Evolutionary conservation across 2,888 invertebrate species (phyloP), one percentile per base, ranked within the genome.

Genomic region (Keiferia lycopersicella): DNA sequence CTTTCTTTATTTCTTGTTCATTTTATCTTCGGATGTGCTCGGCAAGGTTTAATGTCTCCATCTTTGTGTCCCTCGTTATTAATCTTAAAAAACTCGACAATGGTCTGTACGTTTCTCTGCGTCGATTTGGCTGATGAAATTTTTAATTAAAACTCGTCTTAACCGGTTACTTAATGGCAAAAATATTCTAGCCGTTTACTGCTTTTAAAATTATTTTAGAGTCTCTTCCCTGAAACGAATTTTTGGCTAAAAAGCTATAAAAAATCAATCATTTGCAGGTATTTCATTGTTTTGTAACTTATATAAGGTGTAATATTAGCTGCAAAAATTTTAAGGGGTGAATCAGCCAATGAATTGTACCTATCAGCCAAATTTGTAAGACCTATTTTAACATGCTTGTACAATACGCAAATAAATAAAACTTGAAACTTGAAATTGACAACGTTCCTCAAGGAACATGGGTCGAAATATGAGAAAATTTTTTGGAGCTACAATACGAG

Each of bases 71-170:
- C 74, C 78, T 74, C 75, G 78, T 86, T 88, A 89, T 89, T 88
- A 89, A 89, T 87, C 88, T 84, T 77, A 80, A 78, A 86, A 83
- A 84, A 79, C 75, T 76, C 76, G 82, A 85, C 86, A 87, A 85
- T 85, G 80, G 79, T 74, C 67, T 71, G 71, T 72, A 74, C 75
- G 73, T 79, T 81, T 79, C 77, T 77, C 75, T 76, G 78, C 76
- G 73, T 72, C 67, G 72, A 81, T 76, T 81, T 78, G 80, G 73
- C 74, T 81, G 81, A 83, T 82, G 81, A 82, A 53, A 62, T 39
- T 62, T 62, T 62, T 62, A 62, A 62, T 62, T 62, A 62, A 39
- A 53, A 20, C 59, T 10, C 30, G 10, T 60, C 22, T 58, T 60
- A 60, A 60, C 45, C 60, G 26, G 26, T 45, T 45, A 39, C 18